Conservation (phyloP, 2,113 vertebrate genomes). For the Pluvialis apricaria region DNA sequence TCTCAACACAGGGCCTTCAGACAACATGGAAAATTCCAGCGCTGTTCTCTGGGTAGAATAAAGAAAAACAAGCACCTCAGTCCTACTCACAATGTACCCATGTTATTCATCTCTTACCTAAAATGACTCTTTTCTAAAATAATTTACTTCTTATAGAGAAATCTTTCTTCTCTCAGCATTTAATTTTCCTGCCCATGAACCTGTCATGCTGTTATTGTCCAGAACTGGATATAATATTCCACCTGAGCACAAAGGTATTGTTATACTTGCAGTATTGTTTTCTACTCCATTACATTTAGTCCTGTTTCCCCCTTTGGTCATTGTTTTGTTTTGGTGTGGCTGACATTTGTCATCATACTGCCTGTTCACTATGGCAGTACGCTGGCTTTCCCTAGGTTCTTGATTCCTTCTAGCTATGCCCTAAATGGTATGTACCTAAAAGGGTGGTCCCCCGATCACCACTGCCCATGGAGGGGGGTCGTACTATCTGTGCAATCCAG, state of each 20-base stretch:
- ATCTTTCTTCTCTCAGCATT: not conserved
- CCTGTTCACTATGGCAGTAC: not conserved
- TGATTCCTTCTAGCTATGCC: not conserved
- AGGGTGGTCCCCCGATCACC: not conserved
- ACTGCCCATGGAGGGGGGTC: rapidly evolving
- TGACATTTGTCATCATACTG: not conserved
- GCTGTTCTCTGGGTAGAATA: not conserved
- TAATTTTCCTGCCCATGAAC: not conserved
- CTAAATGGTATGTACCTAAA: not conserved
- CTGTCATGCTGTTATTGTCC: not conserved
- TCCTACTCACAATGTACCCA: not conserved
- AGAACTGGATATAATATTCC: not conserved
- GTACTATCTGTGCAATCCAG: not conserved
- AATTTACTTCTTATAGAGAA: not conserved
- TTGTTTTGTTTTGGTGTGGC: not conserved
- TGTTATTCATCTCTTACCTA: not conserved
- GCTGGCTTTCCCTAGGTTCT: not conserved
- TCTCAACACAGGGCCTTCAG: not conserved
- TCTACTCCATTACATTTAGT: not conserved
- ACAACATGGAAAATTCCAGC: not conserved
- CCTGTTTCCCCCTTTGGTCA: not conserved
- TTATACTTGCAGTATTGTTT: not conserved
- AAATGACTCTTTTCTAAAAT: not conserved
- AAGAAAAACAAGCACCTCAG: not conserved
- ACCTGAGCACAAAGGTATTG: not conserved